A percentile compares a stretch with the other conserved stretches of the same genome.
Evolutionary conservation across 2,113 vertebrate genomes (phyloP).

Genomic region (Hyperopisus bebe): DNA sequence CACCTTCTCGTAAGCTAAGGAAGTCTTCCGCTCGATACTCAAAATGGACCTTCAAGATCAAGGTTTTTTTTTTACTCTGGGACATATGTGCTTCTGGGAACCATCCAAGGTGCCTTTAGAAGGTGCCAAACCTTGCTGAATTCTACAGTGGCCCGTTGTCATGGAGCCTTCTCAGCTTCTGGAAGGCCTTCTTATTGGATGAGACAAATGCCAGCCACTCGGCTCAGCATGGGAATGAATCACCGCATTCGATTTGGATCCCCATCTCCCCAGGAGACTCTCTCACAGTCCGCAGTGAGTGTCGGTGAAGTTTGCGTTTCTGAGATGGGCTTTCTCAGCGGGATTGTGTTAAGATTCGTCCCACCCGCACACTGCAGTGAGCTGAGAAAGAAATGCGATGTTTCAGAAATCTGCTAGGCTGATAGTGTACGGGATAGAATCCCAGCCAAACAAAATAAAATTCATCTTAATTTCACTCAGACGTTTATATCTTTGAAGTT

Average conservation of each 20-base stretch:
- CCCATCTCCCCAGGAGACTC: not conserved
- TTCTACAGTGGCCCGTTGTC: not conserved
- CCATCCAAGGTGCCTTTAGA: not conserved
- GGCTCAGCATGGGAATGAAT: constrained; percentile 1
- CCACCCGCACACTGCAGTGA: not conserved
- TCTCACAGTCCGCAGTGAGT: not conserved
- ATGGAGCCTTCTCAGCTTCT: not conserved
- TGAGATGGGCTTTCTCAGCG: not conserved
- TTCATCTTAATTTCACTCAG: not conserved
- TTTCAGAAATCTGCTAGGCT: not conserved
- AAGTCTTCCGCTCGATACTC: not conserved
- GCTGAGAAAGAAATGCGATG: not conserved
- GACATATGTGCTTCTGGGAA: not conserved
- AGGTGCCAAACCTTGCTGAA: not conserved
- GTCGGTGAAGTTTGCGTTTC: not conserved
- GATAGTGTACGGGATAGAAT: not conserved
- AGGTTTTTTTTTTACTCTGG: not conserved
- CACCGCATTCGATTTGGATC: not conserved
- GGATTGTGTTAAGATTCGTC: not conserved
- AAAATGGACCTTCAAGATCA: not conserved
- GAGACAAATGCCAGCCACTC: constrained; percentile 11
- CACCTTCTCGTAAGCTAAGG: not conserved
- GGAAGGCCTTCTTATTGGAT: not conserved
- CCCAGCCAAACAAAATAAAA: not conserved
- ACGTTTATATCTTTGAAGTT: not conserved